Evolutionary conservation across 2,888 invertebrate species (phyloP), one percentile per base, ranked within the genome.

Genomic region (Spodoptera littoralis): DNA sequence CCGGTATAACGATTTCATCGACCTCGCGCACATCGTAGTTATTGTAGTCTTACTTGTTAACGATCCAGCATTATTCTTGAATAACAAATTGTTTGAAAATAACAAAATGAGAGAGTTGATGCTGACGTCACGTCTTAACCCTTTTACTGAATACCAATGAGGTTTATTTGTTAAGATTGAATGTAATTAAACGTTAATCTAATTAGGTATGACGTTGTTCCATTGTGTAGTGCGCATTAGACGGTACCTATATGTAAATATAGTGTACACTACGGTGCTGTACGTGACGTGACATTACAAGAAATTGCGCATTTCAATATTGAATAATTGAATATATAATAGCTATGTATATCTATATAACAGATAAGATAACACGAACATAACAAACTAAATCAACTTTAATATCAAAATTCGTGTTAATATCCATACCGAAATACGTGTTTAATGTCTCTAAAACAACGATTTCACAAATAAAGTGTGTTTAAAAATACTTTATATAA

Each of bases 231-330:
- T 48, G 62, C 76, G 60, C 66, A 71, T 60, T 62, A 57, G 22
- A 36, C 47, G 52, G 47, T 48, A 36, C 36, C 6, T 9, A 51
- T 54, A 60, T 3, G 47, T 56, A 76, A 50, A 73, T 60, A 70
- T 69, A 70, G 73, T 62, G 58, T 44, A 62, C 41, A 57, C 13
- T 48, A 42, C 60, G 47, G 22, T 46, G 36, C 60, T 49, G 22
- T 36, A 60, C 61, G 57, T 63, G 56, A 60, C 60, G 66, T 66
- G 70, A 72, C 74, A 73, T 62, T 68, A 80, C 78, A 76, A 79
- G 73, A 77, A 79, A 84, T 83, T 85, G 82, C 87, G 84, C 79
- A 86, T 78, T 82, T 73, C 66, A 79, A 77, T 84, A 84, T 79
- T 74, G 76, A 79, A 83, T 81, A 82, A 77, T 74, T 82, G 74